These are phyloP conservation scores for Eulemur rubriventer DNA, from an alignment of 2,797 vertebrate genomes.

Conservation along the genomic window DNA sequence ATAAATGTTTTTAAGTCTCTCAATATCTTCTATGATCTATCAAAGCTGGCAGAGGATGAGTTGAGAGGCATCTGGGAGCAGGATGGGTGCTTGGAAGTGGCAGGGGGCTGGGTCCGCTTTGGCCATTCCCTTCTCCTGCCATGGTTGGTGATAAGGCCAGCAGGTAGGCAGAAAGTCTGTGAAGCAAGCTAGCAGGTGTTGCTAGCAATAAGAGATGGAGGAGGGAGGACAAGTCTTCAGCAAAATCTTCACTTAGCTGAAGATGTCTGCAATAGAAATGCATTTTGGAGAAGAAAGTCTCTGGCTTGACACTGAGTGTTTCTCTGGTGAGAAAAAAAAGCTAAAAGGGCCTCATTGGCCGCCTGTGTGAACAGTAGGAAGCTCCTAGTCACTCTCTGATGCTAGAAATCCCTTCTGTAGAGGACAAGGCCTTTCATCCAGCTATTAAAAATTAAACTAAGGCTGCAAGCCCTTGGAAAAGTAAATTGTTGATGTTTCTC, in stretches of 20 bases:
- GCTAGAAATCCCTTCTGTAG: neutral
- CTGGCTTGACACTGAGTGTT: neutral
- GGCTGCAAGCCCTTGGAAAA: neutral
- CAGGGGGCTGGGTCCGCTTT: neutral
- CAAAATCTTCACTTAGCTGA: neutral
- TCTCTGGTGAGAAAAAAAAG: neutral
- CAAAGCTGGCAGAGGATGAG: neutral
- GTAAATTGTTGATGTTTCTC: neutral
- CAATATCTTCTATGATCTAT: neutral
- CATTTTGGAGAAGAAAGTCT: constrained; percentile 8
- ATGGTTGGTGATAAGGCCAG: neutral
- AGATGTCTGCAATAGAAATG: neutral
- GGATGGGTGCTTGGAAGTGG: neutral
- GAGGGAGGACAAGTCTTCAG: neutral
- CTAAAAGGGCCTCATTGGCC: neutral
- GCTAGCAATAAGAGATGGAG: neutral
- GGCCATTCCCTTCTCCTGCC: neutral
- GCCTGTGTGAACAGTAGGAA: neutral
- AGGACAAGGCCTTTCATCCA: neutral
- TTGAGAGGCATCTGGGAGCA: neutral
- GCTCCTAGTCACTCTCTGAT: neutral
- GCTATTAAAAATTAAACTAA: constrained; percentile 3
- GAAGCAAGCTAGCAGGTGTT: neutral
- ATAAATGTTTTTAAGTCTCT: neutral
- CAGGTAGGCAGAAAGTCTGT: neutral